Conservation (phyloP, 2,797 vertebrate genomes). For the Ptychadena robeensis region DNA sequence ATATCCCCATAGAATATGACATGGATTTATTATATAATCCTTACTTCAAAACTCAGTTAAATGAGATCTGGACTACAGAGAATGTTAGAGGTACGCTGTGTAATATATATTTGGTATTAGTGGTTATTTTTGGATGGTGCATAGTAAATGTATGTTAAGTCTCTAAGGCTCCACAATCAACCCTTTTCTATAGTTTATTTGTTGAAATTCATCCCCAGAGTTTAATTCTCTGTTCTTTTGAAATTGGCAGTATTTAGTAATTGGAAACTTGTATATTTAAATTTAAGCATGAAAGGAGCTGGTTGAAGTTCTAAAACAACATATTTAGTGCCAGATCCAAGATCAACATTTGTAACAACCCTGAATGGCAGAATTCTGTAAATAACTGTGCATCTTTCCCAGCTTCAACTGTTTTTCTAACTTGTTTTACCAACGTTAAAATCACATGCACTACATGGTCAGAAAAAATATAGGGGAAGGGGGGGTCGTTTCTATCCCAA, state of each 20-base stretch:
- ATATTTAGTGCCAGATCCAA: constrained; percentile 49
- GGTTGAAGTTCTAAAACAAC: constrained; percentile 49
- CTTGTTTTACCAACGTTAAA: constrained; percentile 25
- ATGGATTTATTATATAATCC: too few relatives aligned
- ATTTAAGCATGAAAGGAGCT: constrained; percentile 46
- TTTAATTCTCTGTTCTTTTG: constrained; percentile 38
- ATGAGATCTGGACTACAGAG: too few relatives aligned
- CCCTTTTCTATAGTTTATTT: constrained; percentile 45
- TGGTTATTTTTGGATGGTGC: not conserved
- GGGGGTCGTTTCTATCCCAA: not conserved
- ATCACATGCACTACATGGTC: constrained; percentile 23
- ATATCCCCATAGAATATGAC: too few relatives aligned
- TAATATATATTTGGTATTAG: not conserved
- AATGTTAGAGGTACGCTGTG: not conserved
- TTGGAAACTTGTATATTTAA: constrained; percentile 50
- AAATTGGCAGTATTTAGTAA: constrained; percentile 55
- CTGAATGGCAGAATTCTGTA: constrained; percentile 45
- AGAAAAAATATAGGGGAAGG: not conserved
- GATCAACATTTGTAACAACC: constrained; percentile 37
- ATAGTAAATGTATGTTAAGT: not conserved
- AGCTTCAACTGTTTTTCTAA: constrained; percentile 32
- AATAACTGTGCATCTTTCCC: constrained; percentile 30
- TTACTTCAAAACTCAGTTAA: too few relatives aligned
- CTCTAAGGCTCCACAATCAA: not conserved
- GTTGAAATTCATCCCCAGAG: constrained; percentile 38